Evolutionary conservation across 2,113 vertebrate species (phyloP).

Genomic region (Pipa parva): DNA sequence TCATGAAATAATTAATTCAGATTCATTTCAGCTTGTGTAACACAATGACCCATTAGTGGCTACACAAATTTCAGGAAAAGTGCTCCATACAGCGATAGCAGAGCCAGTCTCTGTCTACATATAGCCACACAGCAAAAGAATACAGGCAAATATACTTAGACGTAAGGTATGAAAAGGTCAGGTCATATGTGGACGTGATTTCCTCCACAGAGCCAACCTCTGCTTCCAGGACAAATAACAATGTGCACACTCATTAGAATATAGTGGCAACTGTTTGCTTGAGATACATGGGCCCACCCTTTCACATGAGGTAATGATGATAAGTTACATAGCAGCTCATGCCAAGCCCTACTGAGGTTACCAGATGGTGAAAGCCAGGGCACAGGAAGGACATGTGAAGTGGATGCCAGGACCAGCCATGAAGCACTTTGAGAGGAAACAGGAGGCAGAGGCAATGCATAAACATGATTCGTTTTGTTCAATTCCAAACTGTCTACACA

Average conservation of each 20-base stretch:
- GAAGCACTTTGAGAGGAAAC: background rate
- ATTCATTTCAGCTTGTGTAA: too few species aligned
- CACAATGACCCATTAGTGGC: background rate
- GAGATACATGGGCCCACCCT: constrained; percentile 57
- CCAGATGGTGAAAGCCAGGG: constrained; percentile 18
- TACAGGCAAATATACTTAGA: constrained; percentile 1
- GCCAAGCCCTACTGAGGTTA: background rate
- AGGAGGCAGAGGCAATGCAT: background rate
- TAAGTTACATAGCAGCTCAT: constrained; percentile 42
- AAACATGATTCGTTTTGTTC: background rate
- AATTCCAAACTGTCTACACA: background rate
- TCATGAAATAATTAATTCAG: too few species aligned
- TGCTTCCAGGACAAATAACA: constrained; percentile 53
- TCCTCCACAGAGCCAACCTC: constrained; percentile 49
- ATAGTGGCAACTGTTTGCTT: constrained; percentile 52
- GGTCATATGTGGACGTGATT: constrained; percentile 47
- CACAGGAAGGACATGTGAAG: background rate
- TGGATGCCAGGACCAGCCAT: background rate
- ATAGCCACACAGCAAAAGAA: constrained; percentile 1
- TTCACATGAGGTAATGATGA: constrained; percentile 60
- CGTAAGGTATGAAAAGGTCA: constrained; percentile 18
- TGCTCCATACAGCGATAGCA: background rate
- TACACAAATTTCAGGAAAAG: background rate
- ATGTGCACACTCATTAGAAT: constrained; percentile 45
- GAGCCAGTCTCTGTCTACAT: background rate